Base-by-base conservation (phyloP, 1,140 invertebrate species). In the Musca vetustissima region DNA sequence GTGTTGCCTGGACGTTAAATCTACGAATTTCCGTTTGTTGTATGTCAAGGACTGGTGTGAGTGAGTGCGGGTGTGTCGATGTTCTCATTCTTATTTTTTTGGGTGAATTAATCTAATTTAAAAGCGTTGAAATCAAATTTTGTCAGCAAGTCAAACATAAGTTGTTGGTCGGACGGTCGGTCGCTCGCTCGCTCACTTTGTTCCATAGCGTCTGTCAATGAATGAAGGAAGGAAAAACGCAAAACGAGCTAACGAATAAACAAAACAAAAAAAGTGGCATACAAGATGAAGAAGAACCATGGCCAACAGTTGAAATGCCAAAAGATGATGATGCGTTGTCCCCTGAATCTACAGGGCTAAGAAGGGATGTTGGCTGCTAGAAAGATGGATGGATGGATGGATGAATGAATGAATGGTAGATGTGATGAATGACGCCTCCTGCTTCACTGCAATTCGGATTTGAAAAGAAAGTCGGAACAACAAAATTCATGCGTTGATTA, bases 91-190 rank as follows among this genome's bases (percentile, higher is more conserved):
- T 61, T 36, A 21, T 61, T 21, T 61, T 61, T 61, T n/a, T n/a
- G n/a, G n/a, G 57, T 21, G 17, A 22, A 61, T 61, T 61, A 61
- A 61, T 61, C 57, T 61, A 61, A 61, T 61, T 61, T 61, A 36
- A 61, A 61, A 61, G 57, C 57, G 57, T 61, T 61, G 57, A 61
- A 61, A 61, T 61, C 57, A 61, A 61, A 61, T 61, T 61, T 36
- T 19, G 57, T 61, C 57, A 61, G 28, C 57, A 61, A 61, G 28
- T 61, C 57, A 61, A 61, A 36, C 28, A 36, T 61, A 61, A 61
- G 57, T 61, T 61, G 57, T 43, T 13, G 36, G 36, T 13, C 11
- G 11, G 28, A 32, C 28, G 28, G 28, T 32, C 28, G 3, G 28
- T 32, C 28, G 3, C 4, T 32, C 28, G 3, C 4, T 32, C 28